Base-by-base conservation (phyloP, 2,888 invertebrate species). In the Liodrosophila aerea region DNA sequence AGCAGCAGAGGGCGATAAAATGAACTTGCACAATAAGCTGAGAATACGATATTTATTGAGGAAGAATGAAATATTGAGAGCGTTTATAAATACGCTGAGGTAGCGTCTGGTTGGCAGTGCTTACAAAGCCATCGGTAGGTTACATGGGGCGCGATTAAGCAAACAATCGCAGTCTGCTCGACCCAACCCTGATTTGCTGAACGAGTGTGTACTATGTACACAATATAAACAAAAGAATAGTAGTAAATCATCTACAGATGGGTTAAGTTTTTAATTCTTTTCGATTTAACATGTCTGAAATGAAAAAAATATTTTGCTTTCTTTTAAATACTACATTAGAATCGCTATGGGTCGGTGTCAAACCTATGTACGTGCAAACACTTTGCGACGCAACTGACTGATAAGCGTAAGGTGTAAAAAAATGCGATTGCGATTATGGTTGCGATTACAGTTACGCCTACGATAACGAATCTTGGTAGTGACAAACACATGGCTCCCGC, bases 21-120 rank as follows among this genome's bases (percentile, higher is more conserved):
- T 12, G n/a, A n/a, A n/a, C n/a, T n/a, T n/a, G n/a, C n/a, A n/a
- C n/a, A n/a, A n/a, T n/a, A n/a, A n/a, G n/a, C n/a, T n/a, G n/a
- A n/a, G n/a, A n/a, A n/a, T n/a, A n/a, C n/a, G n/a, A n/a, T n/a
- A n/a, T n/a, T n/a, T n/a, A n/a, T 7, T 13, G n/a, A 16, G 16
- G 8, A 5, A 9, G 4, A 18, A 37, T 4, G 37, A 37, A 5
- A 46, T 83, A 65, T 75, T 65, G 69, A 40, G 61, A 66, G 46
- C 63, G 68, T 66, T 64, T 43, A 36, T 50, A 61, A 72, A 67
- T 45, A 33, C 47, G 72, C 64, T 63, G 66, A 71, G 41, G 18
- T 54, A 60, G 54, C 58, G 36, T 22, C 22, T 22, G 57, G 34
- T 54, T 40, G 36, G 33, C 9, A 34, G 30, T 49, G 44, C 33